Conservation (phyloP, 1,140 invertebrate genomes). For the Drosophila tristis region DNA sequence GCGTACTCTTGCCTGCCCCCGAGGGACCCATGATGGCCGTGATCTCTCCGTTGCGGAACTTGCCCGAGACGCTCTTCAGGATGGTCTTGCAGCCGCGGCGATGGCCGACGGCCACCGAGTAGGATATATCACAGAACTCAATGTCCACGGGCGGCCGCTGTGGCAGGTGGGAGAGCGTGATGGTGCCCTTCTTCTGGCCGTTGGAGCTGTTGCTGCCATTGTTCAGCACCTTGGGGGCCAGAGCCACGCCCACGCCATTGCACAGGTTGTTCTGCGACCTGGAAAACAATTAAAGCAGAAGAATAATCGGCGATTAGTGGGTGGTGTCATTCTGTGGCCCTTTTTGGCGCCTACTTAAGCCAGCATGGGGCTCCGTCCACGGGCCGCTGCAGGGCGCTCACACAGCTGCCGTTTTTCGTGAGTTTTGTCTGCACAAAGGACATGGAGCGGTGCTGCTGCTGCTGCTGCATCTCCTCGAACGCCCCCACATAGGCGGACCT, state of each 20-base stretch:
- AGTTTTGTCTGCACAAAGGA: slow-evolving; percentile 70
- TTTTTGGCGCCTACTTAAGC: slow-evolving; percentile 46
- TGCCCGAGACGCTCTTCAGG: slow-evolving; percentile 93
- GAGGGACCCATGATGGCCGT: slow-evolving; percentile 98
- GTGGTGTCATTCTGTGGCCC: too few species aligned
- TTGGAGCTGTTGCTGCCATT: slow-evolving; percentile 86
- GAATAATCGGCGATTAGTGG: not conserved
- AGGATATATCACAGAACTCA: slow-evolving; percentile 93
- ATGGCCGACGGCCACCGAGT: slow-evolving; percentile 93
- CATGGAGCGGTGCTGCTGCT: slow-evolving; percentile 44
- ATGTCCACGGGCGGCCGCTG: slow-evolving; percentile 94
- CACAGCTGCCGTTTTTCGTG: slow-evolving; percentile 67
- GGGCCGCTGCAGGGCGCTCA: slow-evolving; percentile 55
- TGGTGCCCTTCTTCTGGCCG: slow-evolving; percentile 86
- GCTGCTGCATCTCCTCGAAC: slow-evolving; percentile 53
- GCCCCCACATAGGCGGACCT: slow-evolving; percentile 46
- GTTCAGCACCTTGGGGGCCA: slow-evolving; percentile 89
- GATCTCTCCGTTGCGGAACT: slow-evolving; percentile 91
- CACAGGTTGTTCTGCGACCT: slow-evolving; percentile 89
- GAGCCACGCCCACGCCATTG: slow-evolving; percentile 87
- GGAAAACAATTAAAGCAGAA: slow-evolving; percentile 66
- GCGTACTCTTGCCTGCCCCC: slow-evolving; percentile 96
- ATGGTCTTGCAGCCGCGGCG: slow-evolving; percentile 92
- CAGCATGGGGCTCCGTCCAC: slow-evolving; percentile 39
- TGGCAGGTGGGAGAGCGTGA: slow-evolving; percentile 90